These are phyloP conservation scores for Syngnathus rostellatus DNA, from an alignment of 2,797 vertebrate species.

Conservation along the genomic window DNA sequence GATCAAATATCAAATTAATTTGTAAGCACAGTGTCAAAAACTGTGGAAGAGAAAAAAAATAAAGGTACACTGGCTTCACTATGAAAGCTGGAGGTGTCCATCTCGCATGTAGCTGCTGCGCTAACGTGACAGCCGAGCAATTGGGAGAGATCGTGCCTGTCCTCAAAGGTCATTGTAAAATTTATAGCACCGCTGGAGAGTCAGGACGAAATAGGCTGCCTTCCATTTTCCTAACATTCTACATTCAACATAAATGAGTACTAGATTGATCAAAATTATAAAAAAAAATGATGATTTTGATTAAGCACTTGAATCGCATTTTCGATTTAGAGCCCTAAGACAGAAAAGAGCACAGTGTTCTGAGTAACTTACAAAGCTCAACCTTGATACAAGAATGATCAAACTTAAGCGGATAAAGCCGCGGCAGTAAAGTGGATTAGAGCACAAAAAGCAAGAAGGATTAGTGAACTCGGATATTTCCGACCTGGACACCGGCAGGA, in stretches of 20 bases:
- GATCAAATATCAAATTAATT: background rate
- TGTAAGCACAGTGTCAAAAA: background rate
- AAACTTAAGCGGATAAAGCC: conserved; percentile 35
- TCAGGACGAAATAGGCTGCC: conserved; percentile 5
- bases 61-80: background rate
- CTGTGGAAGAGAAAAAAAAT: background rate
- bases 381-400: conserved; percentile 15
- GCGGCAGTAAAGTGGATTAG: conserved; percentile 19
- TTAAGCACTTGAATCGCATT: background rate
- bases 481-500: conserved; percentile 89
- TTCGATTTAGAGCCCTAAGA: background rate
- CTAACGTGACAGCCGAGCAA: background rate
- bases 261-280: background rate
- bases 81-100: background rate
- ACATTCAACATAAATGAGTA: conserved; percentile 1
- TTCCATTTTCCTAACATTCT: background rate
- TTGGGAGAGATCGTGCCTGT: conserved; percentile 28
- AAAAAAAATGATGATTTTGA: no score
- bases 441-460: conserved; percentile 14
- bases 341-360: background rate
- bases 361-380: conserved; percentile 9
- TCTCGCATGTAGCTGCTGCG: background rate
- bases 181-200: conserved; percentile 41
- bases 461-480: conserved; percentile 14
- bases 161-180: conserved; percentile 53